Percentiles rank a stretch among this genome's conserved stretches.
Conservation (phyloP, 1,140 invertebrate species). For the Drosophila mojavensis region DNA sequence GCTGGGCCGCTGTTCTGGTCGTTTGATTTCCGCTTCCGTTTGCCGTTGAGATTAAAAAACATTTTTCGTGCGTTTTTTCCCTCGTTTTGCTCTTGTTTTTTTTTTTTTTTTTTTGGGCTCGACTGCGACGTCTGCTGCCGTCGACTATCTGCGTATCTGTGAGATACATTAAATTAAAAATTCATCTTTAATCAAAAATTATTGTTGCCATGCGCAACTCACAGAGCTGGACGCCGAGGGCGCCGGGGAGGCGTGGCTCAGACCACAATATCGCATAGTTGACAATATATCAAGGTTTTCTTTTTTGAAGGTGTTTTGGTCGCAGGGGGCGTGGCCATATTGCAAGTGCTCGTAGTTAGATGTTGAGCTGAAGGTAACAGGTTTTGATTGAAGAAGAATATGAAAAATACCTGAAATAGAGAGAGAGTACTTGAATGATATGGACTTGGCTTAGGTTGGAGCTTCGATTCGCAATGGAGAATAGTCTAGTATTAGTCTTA, state of each 20-base stretch:
- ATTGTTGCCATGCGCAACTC: slow-evolving; percentile 77
- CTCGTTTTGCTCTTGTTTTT: slow-evolving; percentile 71
- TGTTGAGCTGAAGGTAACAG: too few species aligned
- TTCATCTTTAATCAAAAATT: slow-evolving; percentile 84
- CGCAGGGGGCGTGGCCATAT: slow-evolving; percentile 30
- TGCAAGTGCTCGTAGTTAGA: slow-evolving; percentile 53
- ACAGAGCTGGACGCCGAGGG: neutral
- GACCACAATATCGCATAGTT: slow-evolving; percentile 55
- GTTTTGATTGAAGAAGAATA: too few species aligned
- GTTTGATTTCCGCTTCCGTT: slow-evolving; percentile 84
- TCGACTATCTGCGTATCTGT: slow-evolving; percentile 66
- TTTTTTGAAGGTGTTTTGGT: neutral
- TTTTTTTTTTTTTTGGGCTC: slow-evolving; percentile 32
- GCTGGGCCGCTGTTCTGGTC: slow-evolving; percentile 78
- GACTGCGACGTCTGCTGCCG: slow-evolving; percentile 7
- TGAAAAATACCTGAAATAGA: too few species aligned
- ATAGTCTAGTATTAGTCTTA: too few species aligned
- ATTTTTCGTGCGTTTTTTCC: slow-evolving; percentile 78
- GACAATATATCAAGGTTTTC: slow-evolving; percentile 71
- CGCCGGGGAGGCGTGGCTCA: slow-evolving; percentile 12
- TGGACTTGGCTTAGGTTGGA: too few species aligned
- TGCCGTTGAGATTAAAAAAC: slow-evolving; percentile 84
- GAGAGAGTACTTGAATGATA: too few species aligned
- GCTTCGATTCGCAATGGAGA: too few species aligned
- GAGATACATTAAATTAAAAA: slow-evolving; percentile 84